phyloP scores from a whole-genome alignment of 2,888 invertebrate species.

The Bedellia somnulentella region DNA sequence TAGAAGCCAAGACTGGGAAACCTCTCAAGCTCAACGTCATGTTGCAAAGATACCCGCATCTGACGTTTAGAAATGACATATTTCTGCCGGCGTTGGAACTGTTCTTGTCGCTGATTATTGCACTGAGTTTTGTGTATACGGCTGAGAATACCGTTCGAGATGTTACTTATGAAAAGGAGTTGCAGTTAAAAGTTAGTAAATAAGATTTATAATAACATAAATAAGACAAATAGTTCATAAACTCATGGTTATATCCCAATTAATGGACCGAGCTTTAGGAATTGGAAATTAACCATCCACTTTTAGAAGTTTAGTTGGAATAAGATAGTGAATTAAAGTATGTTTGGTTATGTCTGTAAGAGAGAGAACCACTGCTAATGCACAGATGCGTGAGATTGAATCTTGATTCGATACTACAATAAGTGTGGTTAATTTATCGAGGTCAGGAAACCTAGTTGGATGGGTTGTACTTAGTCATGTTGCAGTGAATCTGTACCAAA shows the following conservation, averaged over 20 bases:
- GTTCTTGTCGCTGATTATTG: slow-evolving; percentile 76
- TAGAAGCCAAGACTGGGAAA: slow-evolving; percentile 34
- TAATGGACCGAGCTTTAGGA: too few relatives aligned
- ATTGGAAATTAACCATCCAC: too few relatives aligned
- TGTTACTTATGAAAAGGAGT: slow-evolving; percentile 76
- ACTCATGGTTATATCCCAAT: neutral
- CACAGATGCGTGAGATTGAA: too few relatives aligned
- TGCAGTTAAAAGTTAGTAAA: slow-evolving; percentile 66
- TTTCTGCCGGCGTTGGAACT: slow-evolving; percentile 68
- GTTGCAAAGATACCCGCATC: slow-evolving; percentile 73
- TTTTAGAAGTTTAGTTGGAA: too few relatives aligned
- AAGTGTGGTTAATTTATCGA: too few relatives aligned
- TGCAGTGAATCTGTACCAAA: too few relatives aligned
- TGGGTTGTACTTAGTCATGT: too few relatives aligned
- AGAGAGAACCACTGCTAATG: too few relatives aligned
- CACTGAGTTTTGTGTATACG: slow-evolving; percentile 81
- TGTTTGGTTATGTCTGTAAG: too few relatives aligned
- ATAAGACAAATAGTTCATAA: neutral
- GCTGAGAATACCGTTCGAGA: slow-evolving; percentile 78
- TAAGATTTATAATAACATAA: neutral
- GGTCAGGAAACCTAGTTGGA: too few relatives aligned
- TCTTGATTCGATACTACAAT: too few relatives aligned
- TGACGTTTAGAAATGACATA: slow-evolving; percentile 69
- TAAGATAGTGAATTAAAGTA: too few relatives aligned
- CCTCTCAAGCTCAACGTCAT: slow-evolving; percentile 36